These are phyloP conservation scores for Sinonovacula constricta DNA, from an alignment of 1,140 invertebrate species.

Conservation along the genomic window DNA sequence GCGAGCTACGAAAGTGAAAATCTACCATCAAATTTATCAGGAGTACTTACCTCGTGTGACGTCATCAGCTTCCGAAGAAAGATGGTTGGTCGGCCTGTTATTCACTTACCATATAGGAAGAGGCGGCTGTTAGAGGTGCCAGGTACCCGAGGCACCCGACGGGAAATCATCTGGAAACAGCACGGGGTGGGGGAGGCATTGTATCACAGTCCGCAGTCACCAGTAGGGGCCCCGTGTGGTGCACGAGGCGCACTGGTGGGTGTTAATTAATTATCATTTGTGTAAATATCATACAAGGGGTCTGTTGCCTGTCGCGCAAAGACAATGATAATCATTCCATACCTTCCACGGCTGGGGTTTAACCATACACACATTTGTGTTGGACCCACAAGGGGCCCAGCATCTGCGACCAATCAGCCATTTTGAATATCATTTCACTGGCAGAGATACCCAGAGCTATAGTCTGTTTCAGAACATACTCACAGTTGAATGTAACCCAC, in stretches of 20 bases:
- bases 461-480: constrained; percentile 18
- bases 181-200: too few relatives aligned
- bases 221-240: background rate
- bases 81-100: constrained; percentile 40
- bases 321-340: background rate
- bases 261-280: background rate
- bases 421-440: constrained; percentile 36
- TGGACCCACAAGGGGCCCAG: background rate
- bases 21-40: constrained; percentile 42
- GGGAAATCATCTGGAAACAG: constrained; percentile 44
- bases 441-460: constrained; percentile 6
- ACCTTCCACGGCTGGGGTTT: background rate
- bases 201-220: constrained; percentile 4
- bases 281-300: background rate
- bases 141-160: constrained; percentile 26
- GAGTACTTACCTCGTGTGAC: constrained; percentile 42
- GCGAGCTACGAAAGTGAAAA: constrained; percentile 50
- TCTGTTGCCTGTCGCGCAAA: background rate
- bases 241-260: background rate
- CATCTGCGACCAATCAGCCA: background rate
- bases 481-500: too few relatives aligned
- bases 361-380: background rate
- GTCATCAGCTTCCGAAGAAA: constrained; percentile 38
- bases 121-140: constrained; percentile 19
- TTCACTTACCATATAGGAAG: constrained; percentile 51